These are phyloP conservation scores for Bellardia pandia DNA, from an alignment of 2,888 invertebrate species.

Conservation along the genomic window DNA sequence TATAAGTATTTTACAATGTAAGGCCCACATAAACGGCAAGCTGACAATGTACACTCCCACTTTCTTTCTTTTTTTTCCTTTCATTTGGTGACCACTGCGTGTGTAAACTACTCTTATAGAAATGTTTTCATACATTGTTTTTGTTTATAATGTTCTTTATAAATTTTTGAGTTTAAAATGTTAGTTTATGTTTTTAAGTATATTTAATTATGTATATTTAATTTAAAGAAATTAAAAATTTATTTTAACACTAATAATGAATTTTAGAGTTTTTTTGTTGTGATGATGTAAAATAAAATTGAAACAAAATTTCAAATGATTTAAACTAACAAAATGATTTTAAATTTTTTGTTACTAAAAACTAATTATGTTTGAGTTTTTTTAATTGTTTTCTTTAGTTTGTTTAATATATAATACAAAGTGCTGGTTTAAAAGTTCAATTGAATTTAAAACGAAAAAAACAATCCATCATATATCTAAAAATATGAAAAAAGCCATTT, in stretches of 20 bases:
- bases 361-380: constrained; percentile 27
- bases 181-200: constrained; percentile 58
- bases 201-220: no score
- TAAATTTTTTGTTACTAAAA: constrained; percentile 58
- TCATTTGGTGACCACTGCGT: constrained; percentile 83
- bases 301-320: constrained; percentile 23
- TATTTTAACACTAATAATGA: constrained; percentile 40
- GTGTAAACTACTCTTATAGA: constrained; percentile 84
- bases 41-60: constrained; percentile 86
- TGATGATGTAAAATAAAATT: constrained; percentile 1
- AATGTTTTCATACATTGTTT: constrained; percentile 77
- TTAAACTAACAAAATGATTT: constrained; percentile 42
- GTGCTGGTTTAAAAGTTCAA: constrained; percentile 65
- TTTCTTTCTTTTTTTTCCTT: constrained; percentile 63
- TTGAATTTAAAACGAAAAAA: constrained; percentile 9
- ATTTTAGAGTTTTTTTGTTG: constrained; percentile 43
- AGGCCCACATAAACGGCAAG: constrained; percentile 89
- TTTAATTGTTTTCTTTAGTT: constrained; percentile 46
- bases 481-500: constrained; percentile 43
- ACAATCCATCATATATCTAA: constrained; percentile 22
- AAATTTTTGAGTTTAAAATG: constrained; percentile 36
- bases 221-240: constrained; percentile 6
- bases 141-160: constrained; percentile 26
- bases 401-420: constrained; percentile 61
- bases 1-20: constrained; percentile 81